A percentile compares a stretch with the other conserved stretches of the same genome.
Conservation (phyloP, 2,888 invertebrate genomes). For the Archaeoteleia sp. region DNA sequence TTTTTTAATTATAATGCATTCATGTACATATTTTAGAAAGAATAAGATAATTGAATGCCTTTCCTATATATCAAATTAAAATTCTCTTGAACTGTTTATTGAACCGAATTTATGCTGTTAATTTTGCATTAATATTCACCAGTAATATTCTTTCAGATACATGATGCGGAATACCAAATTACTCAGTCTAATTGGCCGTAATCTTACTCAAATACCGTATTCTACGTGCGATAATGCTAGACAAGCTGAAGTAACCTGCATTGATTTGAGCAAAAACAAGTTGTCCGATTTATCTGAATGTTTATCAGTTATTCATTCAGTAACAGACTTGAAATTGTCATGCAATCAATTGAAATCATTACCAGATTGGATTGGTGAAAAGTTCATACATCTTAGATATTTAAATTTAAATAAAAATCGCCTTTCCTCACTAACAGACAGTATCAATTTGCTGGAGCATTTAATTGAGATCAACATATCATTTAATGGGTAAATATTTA, state of each 20-base stretch:
- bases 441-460: conserved; percentile 79
- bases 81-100: too few species aligned
- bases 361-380: conserved; percentile 79
- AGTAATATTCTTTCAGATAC: conserved; percentile 77
- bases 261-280: conserved; percentile 90
- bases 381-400: conserved; percentile 80
- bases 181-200: conserved; percentile 80
- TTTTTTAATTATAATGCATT: too few species aligned
- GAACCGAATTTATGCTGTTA: too few species aligned
- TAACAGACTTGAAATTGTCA: conserved; percentile 83
- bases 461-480: conserved; percentile 88
- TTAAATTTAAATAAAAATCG: conserved; percentile 86
- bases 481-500: conserved; percentile 88
- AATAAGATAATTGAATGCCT: too few species aligned
- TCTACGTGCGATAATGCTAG: conserved; percentile 83
- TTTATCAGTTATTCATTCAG: conserved; percentile 75
- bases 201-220: conserved; percentile 81
- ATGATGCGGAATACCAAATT: conserved; percentile 78
- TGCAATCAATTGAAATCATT: conserved; percentile 81
- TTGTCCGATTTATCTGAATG: conserved; percentile 81
- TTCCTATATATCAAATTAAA: too few species aligned
- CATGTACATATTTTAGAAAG: too few species aligned
- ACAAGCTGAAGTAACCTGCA: conserved; percentile 82
- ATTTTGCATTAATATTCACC: too few species aligned
- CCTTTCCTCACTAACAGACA: conserved; percentile 80